Conservation (phyloP, 2,797 vertebrate species). For the Hypotaenidia philippensis region DNA sequence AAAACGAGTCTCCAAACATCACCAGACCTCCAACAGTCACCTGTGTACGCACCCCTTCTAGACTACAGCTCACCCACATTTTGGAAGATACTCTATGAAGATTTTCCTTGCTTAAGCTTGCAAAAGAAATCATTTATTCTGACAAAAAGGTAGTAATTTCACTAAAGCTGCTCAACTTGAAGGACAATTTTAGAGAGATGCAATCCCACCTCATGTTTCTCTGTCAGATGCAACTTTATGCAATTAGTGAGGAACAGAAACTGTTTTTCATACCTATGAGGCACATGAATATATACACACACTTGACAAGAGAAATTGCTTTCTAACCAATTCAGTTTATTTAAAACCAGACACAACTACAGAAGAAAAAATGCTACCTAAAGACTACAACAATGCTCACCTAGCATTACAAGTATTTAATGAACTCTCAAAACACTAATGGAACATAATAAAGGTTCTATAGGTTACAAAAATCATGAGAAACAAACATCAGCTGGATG, state of each 20-base stretch:
- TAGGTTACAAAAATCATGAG: not conserved
- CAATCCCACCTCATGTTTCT: not conserved
- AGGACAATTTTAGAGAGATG: not conserved
- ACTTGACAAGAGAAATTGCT: not conserved
- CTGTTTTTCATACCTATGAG: not conserved
- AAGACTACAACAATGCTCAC: not conserved
- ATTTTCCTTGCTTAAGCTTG: not conserved
- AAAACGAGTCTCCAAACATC: constrained; percentile 40
- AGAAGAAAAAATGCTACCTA: not conserved
- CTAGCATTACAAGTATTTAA: not conserved
- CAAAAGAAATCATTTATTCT: not conserved
- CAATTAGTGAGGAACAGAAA: not conserved
- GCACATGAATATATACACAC: not conserved
- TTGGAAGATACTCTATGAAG: constrained; percentile 10
- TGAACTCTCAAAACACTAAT: not conserved
- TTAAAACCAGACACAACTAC: not conserved
- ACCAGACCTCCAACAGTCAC: not conserved
- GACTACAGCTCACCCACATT: not conserved
- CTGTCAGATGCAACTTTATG: not conserved
- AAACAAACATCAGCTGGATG: not conserved
- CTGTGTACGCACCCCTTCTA: not conserved
- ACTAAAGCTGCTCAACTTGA: not conserved
- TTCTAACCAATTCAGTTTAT: not conserved
- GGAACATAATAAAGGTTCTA: not conserved
- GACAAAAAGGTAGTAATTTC: not conserved